These are phyloP conservation scores for Illadopsis cleaveri DNA, from an alignment of 2,113 vertebrate genomes.

Conservation along the genomic window DNA sequence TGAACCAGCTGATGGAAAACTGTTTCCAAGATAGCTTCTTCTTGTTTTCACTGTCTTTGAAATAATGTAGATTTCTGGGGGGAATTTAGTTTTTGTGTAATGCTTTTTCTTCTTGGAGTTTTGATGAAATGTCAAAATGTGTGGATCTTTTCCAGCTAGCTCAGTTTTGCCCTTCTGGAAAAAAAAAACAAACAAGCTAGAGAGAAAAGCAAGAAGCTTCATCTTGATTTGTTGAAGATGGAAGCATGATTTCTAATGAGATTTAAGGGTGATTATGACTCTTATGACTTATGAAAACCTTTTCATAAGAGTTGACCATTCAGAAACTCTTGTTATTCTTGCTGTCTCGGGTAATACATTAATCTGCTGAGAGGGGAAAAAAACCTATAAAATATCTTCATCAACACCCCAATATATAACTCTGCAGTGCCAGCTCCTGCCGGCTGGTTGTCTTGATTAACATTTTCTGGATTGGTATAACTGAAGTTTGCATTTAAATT, in stretches of 20 bases:
- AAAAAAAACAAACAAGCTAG: neutral
- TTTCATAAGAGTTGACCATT: neutral
- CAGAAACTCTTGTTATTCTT: neutral
- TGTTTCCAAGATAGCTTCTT: neutral
- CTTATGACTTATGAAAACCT: neutral
- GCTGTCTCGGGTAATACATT: neutral
- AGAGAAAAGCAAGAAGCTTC: neutral
- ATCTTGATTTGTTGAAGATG: neutral
- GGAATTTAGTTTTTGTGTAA: neutral
- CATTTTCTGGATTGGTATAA: neutral
- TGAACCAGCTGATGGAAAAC: neutral
- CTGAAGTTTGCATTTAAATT: slow-evolving; percentile 33
- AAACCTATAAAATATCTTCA: neutral
- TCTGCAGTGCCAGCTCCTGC: neutral
- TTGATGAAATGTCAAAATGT: neutral
- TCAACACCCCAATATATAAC: neutral
- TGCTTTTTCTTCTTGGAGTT: neutral
- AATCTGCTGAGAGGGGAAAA: neutral
- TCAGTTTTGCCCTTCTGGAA: neutral
- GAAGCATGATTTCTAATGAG: neutral
- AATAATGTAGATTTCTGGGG: neutral
- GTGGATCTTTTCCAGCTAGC: neutral
- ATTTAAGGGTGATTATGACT: neutral
- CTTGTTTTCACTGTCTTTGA: neutral
- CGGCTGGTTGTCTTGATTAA: neutral